Percentiles rank a stretch among this genome's conserved stretches.
phyloP scores from a whole-genome alignment of 2,888 invertebrate genomes.

The Autographa gamma region DNA sequence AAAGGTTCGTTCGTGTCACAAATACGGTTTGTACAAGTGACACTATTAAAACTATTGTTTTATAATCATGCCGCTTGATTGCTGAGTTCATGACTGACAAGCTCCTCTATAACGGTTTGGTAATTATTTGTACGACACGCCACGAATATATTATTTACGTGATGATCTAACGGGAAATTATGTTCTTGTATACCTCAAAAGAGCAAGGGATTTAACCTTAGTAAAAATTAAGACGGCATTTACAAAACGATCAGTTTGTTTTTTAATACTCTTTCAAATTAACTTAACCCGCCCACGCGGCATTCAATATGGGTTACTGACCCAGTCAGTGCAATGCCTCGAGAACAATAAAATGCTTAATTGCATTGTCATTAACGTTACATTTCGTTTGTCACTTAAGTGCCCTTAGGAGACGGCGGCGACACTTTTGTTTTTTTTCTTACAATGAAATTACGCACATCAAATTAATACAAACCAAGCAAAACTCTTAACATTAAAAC shows the following conservation, averaged over 20 bases:
- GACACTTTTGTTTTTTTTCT: constrained; percentile 30
- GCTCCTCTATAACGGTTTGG: neutral
- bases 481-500: neutral
- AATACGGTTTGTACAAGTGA: constrained; percentile 26
- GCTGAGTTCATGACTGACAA: neutral
- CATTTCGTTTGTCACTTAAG: constrained; percentile 37
- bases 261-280: constrained; percentile 52
- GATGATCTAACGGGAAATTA: neutral
- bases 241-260: constrained; percentile 36
- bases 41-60: constrained; percentile 18
- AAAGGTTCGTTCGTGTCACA: constrained; percentile 18
- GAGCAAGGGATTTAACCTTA: neutral
- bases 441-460: constrained; percentile 32
- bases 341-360: constrained; percentile 63
- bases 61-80: neutral
- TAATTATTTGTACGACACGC: neutral
- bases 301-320: constrained; percentile 63
- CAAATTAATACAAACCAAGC: constrained; percentile 28
- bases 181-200: neutral
- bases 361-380: constrained; percentile 56
- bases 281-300: constrained; percentile 57
- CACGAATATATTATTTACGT: neutral
- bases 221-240: constrained; percentile 16
- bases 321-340: constrained; percentile 59
- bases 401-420: constrained; percentile 40